These are phyloP conservation scores for Phrixothrix hirtus DNA, from an alignment of 2,888 invertebrate genomes.

Conservation along the genomic window DNA sequence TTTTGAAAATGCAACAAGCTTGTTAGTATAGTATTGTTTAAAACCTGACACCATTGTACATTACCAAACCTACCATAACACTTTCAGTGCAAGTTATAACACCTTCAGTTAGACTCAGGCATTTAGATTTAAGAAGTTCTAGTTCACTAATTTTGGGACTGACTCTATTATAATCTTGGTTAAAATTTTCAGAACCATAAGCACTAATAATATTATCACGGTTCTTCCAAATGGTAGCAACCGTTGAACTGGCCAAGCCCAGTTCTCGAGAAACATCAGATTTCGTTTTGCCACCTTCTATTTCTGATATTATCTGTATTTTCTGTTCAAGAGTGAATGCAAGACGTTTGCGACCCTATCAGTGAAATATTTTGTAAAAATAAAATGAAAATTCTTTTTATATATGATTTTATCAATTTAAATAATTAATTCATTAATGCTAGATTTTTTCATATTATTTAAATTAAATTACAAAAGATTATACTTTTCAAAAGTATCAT, in stretches of 20 bases:
- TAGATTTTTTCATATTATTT: too few relatives aligned
- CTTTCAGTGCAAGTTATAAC: slow-evolving; percentile 38
- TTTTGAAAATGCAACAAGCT: slow-evolving; percentile 21
- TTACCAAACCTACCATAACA: slow-evolving; percentile 36
- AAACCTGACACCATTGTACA: slow-evolving; percentile 32
- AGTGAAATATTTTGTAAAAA: slow-evolving; percentile 22
- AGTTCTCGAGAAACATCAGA: slow-evolving; percentile 62
- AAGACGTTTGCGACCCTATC: slow-evolving; percentile 63
- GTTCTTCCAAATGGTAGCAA: slow-evolving; percentile 64
- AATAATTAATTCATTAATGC: too few relatives aligned
- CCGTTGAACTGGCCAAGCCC: slow-evolving; percentile 62
- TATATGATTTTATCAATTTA: too few relatives aligned
- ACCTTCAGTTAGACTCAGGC: slow-evolving; percentile 32
- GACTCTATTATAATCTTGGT: slow-evolving; percentile 21
- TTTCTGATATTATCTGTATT: slow-evolving; percentile 64
- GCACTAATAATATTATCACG: slow-evolving; percentile 58
- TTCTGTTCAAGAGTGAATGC: slow-evolving; percentile 65
- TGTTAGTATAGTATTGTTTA: slow-evolving; percentile 21
- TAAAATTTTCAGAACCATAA: slow-evolving; percentile 43
- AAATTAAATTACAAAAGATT: too few relatives aligned
- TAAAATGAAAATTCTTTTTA: background rate
- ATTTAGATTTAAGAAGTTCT: slow-evolving; percentile 22
- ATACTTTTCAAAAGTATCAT: background rate
- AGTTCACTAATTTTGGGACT: slow-evolving; percentile 18
- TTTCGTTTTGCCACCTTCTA: slow-evolving; percentile 63